Base-by-base conservation (phyloP, 2,797 vertebrate species). In the Smutsia gigantea region DNA sequence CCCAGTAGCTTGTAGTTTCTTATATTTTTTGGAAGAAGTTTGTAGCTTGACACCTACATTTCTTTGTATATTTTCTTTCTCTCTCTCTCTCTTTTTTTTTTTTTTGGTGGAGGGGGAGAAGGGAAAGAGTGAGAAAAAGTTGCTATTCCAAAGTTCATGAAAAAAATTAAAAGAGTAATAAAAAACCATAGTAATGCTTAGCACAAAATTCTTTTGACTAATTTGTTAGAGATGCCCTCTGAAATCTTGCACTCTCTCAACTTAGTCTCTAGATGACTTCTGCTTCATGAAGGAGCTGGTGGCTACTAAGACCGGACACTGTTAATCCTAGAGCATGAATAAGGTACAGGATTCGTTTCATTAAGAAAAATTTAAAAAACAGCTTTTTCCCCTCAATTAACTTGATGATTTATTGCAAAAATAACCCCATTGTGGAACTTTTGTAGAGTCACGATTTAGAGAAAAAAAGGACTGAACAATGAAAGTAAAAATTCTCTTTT, bases 301-400 rank as follows among this genome's bases (percentile, higher is more conserved):
- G 46, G 90, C 93, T 97, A 97, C 98, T 91, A 97, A 96, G 96
- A 97, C 53, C 46, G 97, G 96, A 97, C 85, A 96, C 25, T 91
- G 75, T 95, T 97, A 95, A 98, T 83, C n/a, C 79, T 94, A 94
- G 94, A 96, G 92, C 83, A 90, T 87, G 87, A 95, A 85, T 97
- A 95, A 97, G 89, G 75, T 93, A 96, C 31, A 96, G 68, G 87
- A 94, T 94, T 96, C 96, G 97, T 55, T n/a, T 10, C 29, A 7
- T 10, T 51, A 15, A 53, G 59, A 25, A 27, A 2, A 75, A 29
- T 51, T 64, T 81, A 42, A 72, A 25, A n/a, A 13, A 79, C 4
- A 31, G 14, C 0, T 63, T n/a, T 85, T 61, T 53, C 27, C 94
- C 92, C 90, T 95, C 89, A 96, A 96, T 77, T 34, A 93, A 96